Percentiles rank a stretch among this genome's conserved stretches.
phyloP scores from a whole-genome alignment of 2,113 vertebrate species.

The Sorex fumeus region DNA sequence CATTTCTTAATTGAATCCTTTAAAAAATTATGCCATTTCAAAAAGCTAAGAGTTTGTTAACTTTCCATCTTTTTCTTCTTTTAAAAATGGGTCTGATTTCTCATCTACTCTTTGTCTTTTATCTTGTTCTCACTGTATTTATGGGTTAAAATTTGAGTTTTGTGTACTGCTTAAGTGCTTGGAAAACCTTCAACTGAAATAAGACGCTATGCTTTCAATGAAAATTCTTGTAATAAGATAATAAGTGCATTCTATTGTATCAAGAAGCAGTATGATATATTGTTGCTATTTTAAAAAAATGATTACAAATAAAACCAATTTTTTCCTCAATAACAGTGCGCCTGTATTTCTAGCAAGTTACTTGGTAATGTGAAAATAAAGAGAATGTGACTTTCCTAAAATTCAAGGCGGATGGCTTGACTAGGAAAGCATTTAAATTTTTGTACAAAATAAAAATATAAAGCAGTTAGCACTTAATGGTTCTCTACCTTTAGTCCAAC shows the following conservation, averaged over 20 bases:
- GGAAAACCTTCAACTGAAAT: conserved; percentile 57
- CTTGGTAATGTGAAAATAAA: conserved; percentile 55
- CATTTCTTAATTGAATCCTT: too few relatives aligned
- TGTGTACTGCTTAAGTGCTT: conserved; percentile 4
- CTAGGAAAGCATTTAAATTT: conserved; percentile 34
- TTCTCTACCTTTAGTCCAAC: too few relatives aligned
- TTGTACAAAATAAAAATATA: conserved; percentile 30
- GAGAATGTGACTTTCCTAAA: too few relatives aligned
- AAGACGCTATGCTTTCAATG: conserved; percentile 59
- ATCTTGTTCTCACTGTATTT: neutral
- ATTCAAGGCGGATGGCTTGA: too few relatives aligned
- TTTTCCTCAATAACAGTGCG: too few relatives aligned
- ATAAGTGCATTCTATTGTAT: conserved; percentile 26
- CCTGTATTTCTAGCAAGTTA: conserved; percentile 44
- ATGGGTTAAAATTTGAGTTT: conserved; percentile 41
- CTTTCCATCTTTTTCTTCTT: neutral
- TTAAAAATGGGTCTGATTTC: conserved; percentile 47
- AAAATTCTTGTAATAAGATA: conserved; percentile 62
- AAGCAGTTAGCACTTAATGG: too few relatives aligned
- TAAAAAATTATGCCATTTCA: too few relatives aligned
- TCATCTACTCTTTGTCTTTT: neutral
- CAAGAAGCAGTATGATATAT: too few relatives aligned
- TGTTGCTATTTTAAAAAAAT: too few relatives aligned
- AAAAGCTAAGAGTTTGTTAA: neutral
- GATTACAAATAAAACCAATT: too few relatives aligned